Conservation (phyloP, 1,140 invertebrate genomes). For the Drosophila kurseongensis region DNA sequence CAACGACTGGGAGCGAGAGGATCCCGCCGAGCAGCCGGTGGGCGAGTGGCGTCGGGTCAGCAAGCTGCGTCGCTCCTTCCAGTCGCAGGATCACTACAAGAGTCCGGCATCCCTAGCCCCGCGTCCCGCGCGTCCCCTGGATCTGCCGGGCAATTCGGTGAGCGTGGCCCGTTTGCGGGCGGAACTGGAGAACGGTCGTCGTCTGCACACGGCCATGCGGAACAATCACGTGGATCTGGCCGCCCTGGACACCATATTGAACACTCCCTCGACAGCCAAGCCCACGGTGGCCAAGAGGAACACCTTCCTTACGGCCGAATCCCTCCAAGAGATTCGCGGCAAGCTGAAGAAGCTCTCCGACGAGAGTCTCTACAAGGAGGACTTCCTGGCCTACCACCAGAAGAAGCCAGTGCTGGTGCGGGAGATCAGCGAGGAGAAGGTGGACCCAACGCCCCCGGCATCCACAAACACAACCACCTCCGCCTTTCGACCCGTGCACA, state of each 20-base stretch:
- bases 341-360: conserved; percentile 85
- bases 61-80: conserved; percentile 87
- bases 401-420: conserved; percentile 25
- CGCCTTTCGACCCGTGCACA: conserved; percentile 76
- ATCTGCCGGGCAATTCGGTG: conserved; percentile 85
- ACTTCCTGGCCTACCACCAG: conserved; percentile 62
- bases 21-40: conserved; percentile 50
- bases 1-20: conserved; percentile 65
- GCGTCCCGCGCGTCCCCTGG: conserved; percentile 83
- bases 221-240: conserved; percentile 85
- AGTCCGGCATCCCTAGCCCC: conserved; percentile 8
- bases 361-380: conserved; percentile 82
- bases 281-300: conserved; percentile 60
- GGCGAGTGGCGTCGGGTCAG: conserved; percentile 87
- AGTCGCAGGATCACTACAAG: conserved; percentile 84
- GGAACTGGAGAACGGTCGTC: conserved; percentile 85
- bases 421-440: conserved; percentile 78
- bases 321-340: conserved; percentile 86
- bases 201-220: conserved; percentile 85
- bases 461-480: not conserved
- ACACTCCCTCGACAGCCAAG: conserved; percentile 61
- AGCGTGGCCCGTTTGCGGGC: conserved; percentile 85
- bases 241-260: conserved; percentile 85
- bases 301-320: conserved; percentile 87
- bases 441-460: conserved; percentile 19